Evolutionary conservation across 2,888 invertebrate species (phyloP).

Genomic region (Dryobotodes eremita): DNA sequence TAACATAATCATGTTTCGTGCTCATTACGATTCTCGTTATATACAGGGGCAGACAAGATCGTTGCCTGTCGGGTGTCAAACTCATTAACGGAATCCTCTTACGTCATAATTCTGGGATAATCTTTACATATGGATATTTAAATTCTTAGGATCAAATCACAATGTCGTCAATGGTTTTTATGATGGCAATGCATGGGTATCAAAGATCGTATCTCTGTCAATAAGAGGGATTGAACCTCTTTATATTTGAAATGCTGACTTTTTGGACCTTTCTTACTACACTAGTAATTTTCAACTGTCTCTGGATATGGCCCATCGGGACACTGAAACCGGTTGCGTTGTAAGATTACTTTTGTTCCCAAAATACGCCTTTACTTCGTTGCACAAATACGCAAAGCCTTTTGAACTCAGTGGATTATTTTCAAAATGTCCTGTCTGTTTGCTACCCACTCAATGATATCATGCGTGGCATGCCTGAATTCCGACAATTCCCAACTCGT

Average conservation of each 20-base stretch:
- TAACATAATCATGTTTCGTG: constrained; percentile 40
- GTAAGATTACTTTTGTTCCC: background rate
- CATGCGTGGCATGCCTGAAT: constrained; percentile 45
- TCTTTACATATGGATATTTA: background rate
- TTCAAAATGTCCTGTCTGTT: constrained; percentile 21
- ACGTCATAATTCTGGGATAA: constrained; percentile 15
- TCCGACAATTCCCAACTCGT: constrained; percentile 34
- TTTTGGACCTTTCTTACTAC: background rate
- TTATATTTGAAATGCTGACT: background rate
- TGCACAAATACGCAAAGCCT: background rate
- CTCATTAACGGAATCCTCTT: constrained; percentile 28
- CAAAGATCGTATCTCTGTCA: background rate
- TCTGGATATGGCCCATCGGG: background rate
- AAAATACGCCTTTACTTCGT: background rate
- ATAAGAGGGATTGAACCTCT: constrained; percentile 6
- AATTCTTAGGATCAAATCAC: constrained; percentile 20
- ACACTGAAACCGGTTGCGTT: background rate
- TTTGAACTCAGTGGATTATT: constrained; percentile 16
- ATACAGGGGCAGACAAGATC: constrained; percentile 18
- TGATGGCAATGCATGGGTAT: background rate
- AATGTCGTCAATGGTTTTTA: background rate
- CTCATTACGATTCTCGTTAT: constrained; percentile 26
- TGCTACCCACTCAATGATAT: constrained; percentile 49
- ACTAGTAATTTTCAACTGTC: background rate
- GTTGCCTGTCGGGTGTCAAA: constrained; percentile 20